These are phyloP conservation scores for Charadrius vociferus DNA, from an alignment of 2,113 vertebrate species.

Conservation along the genomic window DNA sequence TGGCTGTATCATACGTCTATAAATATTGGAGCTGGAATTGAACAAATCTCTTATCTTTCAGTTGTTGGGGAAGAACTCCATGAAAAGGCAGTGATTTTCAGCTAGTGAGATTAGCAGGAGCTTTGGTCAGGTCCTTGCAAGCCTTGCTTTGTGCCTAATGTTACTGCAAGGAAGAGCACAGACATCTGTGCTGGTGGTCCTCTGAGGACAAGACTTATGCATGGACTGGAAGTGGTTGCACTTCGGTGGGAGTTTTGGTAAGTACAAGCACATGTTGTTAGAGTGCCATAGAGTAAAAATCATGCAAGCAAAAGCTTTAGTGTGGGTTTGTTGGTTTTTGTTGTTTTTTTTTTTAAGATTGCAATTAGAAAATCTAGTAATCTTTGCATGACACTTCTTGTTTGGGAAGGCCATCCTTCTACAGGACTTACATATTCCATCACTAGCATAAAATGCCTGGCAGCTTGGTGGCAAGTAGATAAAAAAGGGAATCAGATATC, in stretches of 20 bases:
- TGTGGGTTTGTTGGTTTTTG: too few species aligned
- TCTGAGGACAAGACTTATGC: background rate
- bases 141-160: accelerated
- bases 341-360: background rate
- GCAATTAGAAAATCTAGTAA: background rate
- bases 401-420: background rate
- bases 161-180: background rate
- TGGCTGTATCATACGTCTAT: background rate
- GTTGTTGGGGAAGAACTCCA: background rate
- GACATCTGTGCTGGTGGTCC: background rate
- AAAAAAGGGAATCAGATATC: background rate
- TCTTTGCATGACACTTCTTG: background rate
- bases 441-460: background rate
- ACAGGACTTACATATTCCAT: background rate
- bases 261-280: background rate
- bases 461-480: background rate
- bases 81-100: background rate
- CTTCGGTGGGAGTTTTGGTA: background rate
- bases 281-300: background rate
- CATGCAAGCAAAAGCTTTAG: background rate
- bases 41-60: background rate
- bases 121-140: background rate
- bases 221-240: background rate
- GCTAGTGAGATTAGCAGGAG: background rate
- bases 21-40: background rate